Evolutionary conservation across 2,888 invertebrate species (phyloP), one percentile per base, ranked within the genome.

Genomic region (Philereme transversata): DNA sequence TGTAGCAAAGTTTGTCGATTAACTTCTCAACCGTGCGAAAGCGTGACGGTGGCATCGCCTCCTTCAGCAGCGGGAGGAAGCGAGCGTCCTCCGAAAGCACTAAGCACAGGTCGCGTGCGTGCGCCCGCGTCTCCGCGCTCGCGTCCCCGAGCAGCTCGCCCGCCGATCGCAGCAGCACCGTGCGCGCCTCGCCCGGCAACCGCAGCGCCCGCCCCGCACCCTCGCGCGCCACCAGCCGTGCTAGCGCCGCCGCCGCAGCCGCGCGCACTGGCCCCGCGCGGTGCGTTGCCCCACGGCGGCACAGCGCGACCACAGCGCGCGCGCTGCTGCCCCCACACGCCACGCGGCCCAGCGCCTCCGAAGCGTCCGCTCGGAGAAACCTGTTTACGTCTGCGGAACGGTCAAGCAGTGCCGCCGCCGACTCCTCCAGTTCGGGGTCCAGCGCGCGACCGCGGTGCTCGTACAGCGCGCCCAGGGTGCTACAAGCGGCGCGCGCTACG

Each of bases 381-480:
- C 96, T 95, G 87, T 98, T 99, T 5, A 98, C 98, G 79, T 99
- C 99, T 0, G 98, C 98, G 52, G 97, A 96, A 64, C 98, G 95
- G 71, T 97, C 96, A 38, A 99, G 93, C 60, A 99, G 88, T 7
- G 97, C 95, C 33, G 94, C 94, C 0, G 96, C 96, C 53, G 98
- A 93, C 79, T 97, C 97, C 77, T 99, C 99, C 56, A 98, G 90
- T 86, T 99, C 98, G 90, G 97, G 88, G 46, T 94, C 94, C 4
- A 94, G 77, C 5, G 81, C 84, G 6, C 93, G 93, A 3, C 93
- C 93, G 62, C 95, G 94, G 4, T 94, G 87, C 36, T 92, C 89
- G 81, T 97, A 99, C 70, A 99, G 86, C 63, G 97, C 96, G 1
- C 95, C 95, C 46, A 98, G 93, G 5, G 97, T 95, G 64, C 95